These are phyloP conservation scores for Petrocephalus microphthalmus DNA, from an alignment of 2,113 vertebrate species.

Conservation along the genomic window DNA sequence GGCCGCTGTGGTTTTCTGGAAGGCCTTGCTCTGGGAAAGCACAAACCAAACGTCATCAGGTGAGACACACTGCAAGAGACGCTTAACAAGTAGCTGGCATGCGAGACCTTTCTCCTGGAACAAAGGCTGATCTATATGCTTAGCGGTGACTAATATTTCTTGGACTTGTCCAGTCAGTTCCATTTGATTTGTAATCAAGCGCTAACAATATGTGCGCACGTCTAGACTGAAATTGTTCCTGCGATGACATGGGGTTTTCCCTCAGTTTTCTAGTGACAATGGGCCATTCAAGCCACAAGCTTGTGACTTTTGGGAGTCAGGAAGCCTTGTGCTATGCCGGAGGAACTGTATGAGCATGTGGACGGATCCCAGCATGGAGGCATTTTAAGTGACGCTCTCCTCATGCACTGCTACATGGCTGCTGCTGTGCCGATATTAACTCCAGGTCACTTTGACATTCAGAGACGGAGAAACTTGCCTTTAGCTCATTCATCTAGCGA, in stretches of 20 bases:
- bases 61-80: no score
- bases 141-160: neutral
- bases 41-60: constrained; percentile 6
- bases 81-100: neutral
- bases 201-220: neutral
- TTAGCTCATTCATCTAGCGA: constrained; percentile 55
- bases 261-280: neutral
- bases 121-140: neutral
- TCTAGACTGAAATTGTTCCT: neutral
- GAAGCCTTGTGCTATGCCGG: constrained; percentile 29
- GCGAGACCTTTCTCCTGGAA: neutral
- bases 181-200: neutral
- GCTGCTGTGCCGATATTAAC: neutral
- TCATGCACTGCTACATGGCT: neutral
- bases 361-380: constrained; percentile 30
- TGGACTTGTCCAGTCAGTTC: neutral
- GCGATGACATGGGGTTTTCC: neutral
- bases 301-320: constrained; percentile 25
- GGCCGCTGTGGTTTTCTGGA: constrained; percentile 50
- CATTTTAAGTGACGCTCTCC: neutral
- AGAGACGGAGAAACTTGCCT: constrained; percentile 35
- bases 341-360: constrained; percentile 46
- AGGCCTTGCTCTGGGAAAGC: constrained; percentile 49
- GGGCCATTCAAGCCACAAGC: constrained; percentile 1
- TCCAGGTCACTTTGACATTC: neutral